Evolutionary conservation across 2,113 vertebrate species (phyloP).

Genomic region (Eptesicus fuscus): DNA sequence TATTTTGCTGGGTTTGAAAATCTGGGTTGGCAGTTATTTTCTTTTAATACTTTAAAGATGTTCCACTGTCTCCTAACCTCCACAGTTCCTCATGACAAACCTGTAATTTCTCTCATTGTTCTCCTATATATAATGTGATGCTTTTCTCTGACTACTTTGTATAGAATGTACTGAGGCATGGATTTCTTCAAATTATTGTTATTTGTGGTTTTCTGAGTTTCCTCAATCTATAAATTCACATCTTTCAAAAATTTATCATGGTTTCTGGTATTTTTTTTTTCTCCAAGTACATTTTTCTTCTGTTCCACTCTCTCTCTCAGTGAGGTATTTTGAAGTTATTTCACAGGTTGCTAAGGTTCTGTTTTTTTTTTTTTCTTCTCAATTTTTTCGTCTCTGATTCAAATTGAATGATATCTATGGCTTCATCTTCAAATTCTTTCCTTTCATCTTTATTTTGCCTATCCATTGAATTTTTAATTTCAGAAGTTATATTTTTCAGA

Average conservation of each 20-base stretch:
- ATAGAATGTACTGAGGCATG: not conserved
- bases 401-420: not conserved
- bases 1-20: constrained; percentile 1
- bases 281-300: not conserved
- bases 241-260: not conserved
- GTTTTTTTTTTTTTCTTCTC: not conserved
- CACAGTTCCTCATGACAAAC: not conserved
- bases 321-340: not conserved
- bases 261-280: not conserved
- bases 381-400: not conserved
- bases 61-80: not conserved
- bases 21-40: not conserved
- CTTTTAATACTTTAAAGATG: not conserved
- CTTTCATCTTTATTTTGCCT: not conserved
- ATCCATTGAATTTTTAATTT: not conserved
- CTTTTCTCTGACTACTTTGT: not conserved
- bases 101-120: not conserved
- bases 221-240: not conserved
- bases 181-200: not conserved
- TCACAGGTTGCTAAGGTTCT: not conserved
- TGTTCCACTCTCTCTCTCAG: not conserved
- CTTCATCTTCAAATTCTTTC: not conserved
- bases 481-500: not conserved
- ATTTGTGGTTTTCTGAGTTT: not conserved
- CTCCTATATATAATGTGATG: not conserved